Conservation (phyloP, 1,140 invertebrate species). For the Halesus radiatus region DNA sequence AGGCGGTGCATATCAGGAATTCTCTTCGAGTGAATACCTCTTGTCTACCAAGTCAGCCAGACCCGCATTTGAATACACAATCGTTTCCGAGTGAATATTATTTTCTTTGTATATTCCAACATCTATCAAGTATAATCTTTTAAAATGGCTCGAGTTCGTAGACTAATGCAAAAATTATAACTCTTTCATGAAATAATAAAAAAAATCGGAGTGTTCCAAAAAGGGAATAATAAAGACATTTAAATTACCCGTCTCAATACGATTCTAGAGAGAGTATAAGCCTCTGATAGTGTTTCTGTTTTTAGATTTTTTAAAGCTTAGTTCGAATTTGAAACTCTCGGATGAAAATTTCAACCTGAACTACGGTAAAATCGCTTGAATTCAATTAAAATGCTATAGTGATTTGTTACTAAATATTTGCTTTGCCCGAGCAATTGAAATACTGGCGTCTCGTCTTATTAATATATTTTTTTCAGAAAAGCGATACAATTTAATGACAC, state of each 20-base stretch:
- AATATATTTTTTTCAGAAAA: too few relatives aligned
- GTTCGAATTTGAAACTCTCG: too few relatives aligned
- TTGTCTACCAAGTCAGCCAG: not conserved
- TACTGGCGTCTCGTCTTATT: too few relatives aligned
- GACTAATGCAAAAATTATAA: not conserved
- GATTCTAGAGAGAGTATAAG: not conserved
- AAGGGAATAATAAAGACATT: constrained; percentile 35
- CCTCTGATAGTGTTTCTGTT: not conserved
- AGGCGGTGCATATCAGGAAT: constrained; percentile 16
- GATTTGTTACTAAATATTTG: too few relatives aligned
- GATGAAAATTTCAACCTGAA: too few relatives aligned
- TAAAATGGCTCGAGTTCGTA: not conserved
- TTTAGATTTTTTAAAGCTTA: constrained; percentile 16
- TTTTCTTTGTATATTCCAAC: not conserved
- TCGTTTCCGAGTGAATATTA: not conserved
- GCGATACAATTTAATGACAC: too few relatives aligned
- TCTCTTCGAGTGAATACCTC: not conserved
- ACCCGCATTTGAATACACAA: constrained; percentile 25
- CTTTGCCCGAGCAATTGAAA: too few relatives aligned
- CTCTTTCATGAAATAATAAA: not conserved
- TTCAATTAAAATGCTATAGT: too few relatives aligned
- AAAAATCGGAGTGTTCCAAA: not conserved
- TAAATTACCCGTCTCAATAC: not conserved
- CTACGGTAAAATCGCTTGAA: too few relatives aligned
- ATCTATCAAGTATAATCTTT: not conserved